Conservation (phyloP, 2,113 vertebrate genomes). For the Gracilinanus agilis region DNA sequence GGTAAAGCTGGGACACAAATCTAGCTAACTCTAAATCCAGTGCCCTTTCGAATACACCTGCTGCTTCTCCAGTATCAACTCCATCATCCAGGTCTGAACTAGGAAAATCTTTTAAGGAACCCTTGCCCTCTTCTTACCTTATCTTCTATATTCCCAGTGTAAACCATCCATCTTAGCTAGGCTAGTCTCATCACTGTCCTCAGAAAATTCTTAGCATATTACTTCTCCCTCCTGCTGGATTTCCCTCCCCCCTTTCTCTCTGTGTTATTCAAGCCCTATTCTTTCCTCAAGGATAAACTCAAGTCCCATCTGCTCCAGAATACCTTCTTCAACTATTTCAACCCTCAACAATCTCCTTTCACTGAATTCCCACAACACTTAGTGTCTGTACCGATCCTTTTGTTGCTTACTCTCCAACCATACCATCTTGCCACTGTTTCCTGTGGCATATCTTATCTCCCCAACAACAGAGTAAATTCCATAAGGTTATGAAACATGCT, state of each 20-base stretch:
- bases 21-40: not conserved
- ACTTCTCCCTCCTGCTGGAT: not conserved
- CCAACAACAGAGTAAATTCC: constrained; percentile 2
- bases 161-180: not conserved
- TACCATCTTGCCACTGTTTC: not conserved
- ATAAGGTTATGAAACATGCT: not conserved
- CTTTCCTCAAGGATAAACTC: constrained; percentile 1
- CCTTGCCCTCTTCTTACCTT: not conserved
- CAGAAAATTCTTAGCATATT: not conserved
- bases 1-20: not conserved
- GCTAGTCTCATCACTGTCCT: not conserved
- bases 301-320: not conserved
- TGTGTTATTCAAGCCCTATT: not conserved
- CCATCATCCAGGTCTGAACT: not conserved
- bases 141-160: not conserved
- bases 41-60: not conserved
- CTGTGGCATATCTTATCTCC: not conserved
- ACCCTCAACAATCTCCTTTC: not conserved
- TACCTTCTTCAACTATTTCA: not conserved
- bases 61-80: not conserved
- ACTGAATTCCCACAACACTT: not conserved
- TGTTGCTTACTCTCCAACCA: not conserved
- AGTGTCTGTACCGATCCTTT: not conserved
- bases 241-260: not conserved
- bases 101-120: not conserved